These are phyloP conservation scores for Furcifer pardalis DNA, from an alignment of 2,797 vertebrate species.

Conservation along the genomic window DNA sequence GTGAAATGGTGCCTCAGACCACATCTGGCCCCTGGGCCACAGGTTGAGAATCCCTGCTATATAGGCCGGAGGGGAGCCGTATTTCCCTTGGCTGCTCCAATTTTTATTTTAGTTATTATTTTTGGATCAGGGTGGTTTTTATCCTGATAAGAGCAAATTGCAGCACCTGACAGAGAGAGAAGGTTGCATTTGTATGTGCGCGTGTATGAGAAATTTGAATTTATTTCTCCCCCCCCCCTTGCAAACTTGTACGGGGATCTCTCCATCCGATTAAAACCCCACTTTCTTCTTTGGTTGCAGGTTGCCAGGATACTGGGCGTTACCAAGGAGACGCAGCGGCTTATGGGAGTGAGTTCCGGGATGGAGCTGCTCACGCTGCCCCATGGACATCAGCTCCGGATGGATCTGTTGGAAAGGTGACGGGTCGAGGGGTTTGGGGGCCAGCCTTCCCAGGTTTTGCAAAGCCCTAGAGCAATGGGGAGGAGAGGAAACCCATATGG, in stretches of 20 bases:
- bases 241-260: neutral
- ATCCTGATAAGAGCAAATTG: neutral
- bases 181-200: too few species aligned
- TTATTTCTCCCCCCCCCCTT: too few species aligned
- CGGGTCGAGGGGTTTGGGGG: neutral
- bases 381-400: conserved; percentile 94
- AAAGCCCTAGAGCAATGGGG: neutral
- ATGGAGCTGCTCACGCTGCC: conserved; percentile 96
- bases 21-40: too few species aligned
- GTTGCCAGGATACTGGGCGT: conserved; percentile 96
- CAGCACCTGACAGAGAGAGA: too few species aligned
- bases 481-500: fast-evolving
- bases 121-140: neutral
- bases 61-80: too few species aligned
- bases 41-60: too few species aligned
- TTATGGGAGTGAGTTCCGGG: conserved; percentile 97
- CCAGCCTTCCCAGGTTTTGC: too few species aligned
- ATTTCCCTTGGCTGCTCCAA: neutral
- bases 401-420: conserved; percentile 96
- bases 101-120: neutral
- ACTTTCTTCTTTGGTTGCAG: conserved; percentile 74
- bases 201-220: neutral
- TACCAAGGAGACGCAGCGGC: conserved; percentile 90
- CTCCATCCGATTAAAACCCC: conserved; percentile 58
- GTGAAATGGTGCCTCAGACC: too few species aligned